Evolutionary conservation across 2,797 vertebrate species (phyloP).

Genomic region (Coccyzus lansbergi): DNA sequence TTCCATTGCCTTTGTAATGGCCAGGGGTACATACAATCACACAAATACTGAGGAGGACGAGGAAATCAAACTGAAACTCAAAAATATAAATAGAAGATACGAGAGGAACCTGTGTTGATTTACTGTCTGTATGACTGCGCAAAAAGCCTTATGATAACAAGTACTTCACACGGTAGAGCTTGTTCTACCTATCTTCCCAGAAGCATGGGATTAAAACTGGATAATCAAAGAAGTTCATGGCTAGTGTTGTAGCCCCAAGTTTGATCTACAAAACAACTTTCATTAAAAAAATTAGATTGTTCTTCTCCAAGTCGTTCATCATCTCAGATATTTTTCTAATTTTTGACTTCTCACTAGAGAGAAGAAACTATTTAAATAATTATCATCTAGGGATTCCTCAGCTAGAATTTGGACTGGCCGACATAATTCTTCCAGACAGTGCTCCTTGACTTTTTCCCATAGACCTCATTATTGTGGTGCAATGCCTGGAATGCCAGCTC

Average conservation of each 20-base stretch:
- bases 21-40: not conserved
- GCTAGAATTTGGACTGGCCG: slow-evolving; percentile 67
- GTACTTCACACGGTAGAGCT: not conserved
- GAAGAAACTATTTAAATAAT: slow-evolving; percentile 51
- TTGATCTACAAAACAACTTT: slow-evolving; percentile 13
- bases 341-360: slow-evolving; percentile 45
- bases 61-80: not conserved
- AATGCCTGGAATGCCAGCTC: slow-evolving; percentile 58
- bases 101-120: not conserved
- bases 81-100: not conserved
- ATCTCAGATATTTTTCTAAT: slow-evolving; percentile 29
- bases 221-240: not conserved
- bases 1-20: not conserved
- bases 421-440: slow-evolving; percentile 58
- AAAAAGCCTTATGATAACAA: not conserved
- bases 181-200: not conserved
- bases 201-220: not conserved
- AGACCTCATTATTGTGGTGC: slow-evolving; percentile 7
- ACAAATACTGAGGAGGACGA: not conserved
- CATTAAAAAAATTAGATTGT: not conserved
- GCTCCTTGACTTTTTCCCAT: slow-evolving; percentile 76
- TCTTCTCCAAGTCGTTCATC: slow-evolving; percentile 31
- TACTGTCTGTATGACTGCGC: not conserved
- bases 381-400: slow-evolving; percentile 69
- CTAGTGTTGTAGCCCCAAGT: not conserved